Evolutionary conservation across 2,888 invertebrate species (phyloP), one percentile per base, ranked within the genome.

Genomic region (Electrophaes corylata): DNA sequence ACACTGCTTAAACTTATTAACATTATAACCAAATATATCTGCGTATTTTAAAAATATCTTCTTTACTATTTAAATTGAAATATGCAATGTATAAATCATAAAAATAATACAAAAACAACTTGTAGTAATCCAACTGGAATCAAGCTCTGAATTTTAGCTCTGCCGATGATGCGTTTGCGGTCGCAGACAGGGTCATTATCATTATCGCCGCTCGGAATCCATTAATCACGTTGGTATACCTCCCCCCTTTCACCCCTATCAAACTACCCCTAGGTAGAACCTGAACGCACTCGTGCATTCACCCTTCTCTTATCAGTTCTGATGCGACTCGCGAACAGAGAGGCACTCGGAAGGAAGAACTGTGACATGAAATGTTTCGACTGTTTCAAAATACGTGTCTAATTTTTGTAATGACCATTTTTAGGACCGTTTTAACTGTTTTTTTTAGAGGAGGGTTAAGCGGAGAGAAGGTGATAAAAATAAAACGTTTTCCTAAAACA

Each of bases 211-310:
- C 76, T 71, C 78, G 77, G 83, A 79, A 86, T 88, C 86, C 89
- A 91, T 91, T 91, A 91, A 91, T 91, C 91, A 91, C 83, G 86
- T 84, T 83, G 88, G 81, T 86, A 85, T 88, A 81, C 83, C 66
- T 66, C 54, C 64, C 70, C 72, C 75, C 71, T 66, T 60, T 47
- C 47, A 64, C 67, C 69, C 71, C 71, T 65, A 64, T 62, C 62
- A 57, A 60, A 62, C 71, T 69, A 71, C 76, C 81, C 81, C 76
- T 80, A 82, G 84, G 65, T 61, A 51, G 62, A 54, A 83, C 88
- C 86, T 88, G 88, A 84, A 86, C 87, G 86, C 88, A 87, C 79
- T 86, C 87, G 84, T 90, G 88, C 89, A 86, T 89, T 83, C 87
- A 86, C 89, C 87, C 89, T 87, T 83, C 83, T 76, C 86, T 89